phyloP scores from a whole-genome alignment of 2,113 vertebrate genomes.

The Syngnathoides biaculeatus region DNA sequence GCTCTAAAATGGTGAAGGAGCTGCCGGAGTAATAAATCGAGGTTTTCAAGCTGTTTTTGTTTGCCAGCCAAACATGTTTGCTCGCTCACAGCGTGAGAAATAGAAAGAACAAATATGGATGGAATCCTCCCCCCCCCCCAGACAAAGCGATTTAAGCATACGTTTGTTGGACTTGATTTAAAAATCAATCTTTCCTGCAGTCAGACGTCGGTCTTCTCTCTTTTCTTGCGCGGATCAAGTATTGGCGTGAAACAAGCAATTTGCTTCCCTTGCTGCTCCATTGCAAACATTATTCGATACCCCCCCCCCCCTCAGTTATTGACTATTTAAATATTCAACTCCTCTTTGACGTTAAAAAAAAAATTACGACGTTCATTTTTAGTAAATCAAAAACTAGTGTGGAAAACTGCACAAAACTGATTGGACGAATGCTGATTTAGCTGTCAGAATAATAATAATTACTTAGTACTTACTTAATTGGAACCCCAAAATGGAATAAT shows the following conservation, averaged over 20 bases:
- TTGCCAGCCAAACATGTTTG: neutral
- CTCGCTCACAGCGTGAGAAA: neutral
- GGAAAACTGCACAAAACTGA: neutral
- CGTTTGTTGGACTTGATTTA: slow-evolving; percentile 1
- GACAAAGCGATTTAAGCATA: neutral
- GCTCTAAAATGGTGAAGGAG: no score
- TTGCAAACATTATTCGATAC: neutral
- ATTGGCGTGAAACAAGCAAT: neutral
- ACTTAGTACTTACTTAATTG: no score
- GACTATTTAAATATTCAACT: neutral
- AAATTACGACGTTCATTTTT: neutral
- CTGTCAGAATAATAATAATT: neutral
- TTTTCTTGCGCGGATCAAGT: neutral
- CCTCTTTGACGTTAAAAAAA: neutral
- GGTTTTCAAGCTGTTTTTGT: neutral
- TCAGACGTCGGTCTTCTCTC: neutral
- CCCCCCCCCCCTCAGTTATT: neutral
- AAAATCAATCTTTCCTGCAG: neutral
- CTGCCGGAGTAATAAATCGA: neutral
- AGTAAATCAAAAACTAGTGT: neutral
- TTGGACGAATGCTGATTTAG: neutral
- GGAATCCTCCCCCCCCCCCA: no score
- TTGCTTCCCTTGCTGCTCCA: neutral
- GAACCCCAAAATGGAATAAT: no score
- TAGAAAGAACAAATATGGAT: neutral